Evolutionary conservation across 2,797 vertebrate genomes (phyloP).

Genomic region (Uromys caudimaculatus): DNA sequence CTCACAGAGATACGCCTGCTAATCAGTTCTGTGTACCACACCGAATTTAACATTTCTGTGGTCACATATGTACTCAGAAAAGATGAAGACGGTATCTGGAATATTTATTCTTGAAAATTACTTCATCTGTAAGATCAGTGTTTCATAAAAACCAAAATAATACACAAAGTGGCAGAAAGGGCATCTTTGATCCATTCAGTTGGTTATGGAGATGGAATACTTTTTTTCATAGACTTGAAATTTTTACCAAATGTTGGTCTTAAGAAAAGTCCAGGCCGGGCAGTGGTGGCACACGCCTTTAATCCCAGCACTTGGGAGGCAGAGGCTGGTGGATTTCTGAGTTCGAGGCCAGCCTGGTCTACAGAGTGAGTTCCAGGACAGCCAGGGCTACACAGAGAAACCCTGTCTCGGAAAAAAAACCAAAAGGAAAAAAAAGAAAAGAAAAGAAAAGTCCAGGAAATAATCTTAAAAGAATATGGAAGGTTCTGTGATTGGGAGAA

Average conservation of each 20-base stretch:
- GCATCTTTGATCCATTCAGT: not conserved
- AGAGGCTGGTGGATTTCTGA: too few species aligned
- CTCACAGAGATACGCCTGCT: not conserved
- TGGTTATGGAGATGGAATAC: not conserved
- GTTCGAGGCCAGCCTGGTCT: too few species aligned
- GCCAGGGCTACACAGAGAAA: too few species aligned
- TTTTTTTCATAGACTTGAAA: not conserved
- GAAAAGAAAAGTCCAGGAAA: not conserved
- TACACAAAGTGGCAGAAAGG: not conserved
- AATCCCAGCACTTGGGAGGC: too few species aligned
- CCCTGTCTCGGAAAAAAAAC: too few species aligned
- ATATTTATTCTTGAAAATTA: conserved; percentile 4
- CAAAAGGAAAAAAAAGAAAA: too few species aligned
- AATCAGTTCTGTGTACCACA: not conserved
- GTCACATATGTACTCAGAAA: not conserved
- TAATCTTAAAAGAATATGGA: conserved; percentile 32
- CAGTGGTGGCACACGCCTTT: too few species aligned
- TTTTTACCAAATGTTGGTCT: not conserved
- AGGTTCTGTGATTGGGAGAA: not conserved
- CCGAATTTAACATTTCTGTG: not conserved
- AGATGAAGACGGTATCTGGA: not conserved
- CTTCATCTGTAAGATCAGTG: not conserved
- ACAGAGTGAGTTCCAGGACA: too few species aligned
- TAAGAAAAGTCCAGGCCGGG: conserved; percentile 14
- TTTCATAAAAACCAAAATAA: not conserved